phyloP scores from a whole-genome alignment of 1,140 invertebrate genomes.

The Drosophila novamexicana region DNA sequence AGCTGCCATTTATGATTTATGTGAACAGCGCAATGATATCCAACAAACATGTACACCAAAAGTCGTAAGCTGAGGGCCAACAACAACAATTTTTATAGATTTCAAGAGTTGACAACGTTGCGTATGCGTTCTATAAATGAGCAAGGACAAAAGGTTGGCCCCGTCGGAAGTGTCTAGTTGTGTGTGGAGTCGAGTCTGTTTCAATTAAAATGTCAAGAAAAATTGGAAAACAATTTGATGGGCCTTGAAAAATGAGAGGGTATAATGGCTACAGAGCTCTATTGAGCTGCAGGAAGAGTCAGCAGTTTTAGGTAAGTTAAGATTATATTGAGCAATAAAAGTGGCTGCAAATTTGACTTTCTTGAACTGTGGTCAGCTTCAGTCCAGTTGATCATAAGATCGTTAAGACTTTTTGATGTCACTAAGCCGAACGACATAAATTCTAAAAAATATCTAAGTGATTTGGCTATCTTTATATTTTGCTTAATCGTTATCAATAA shows the following conservation, averaged over 20 bases:
- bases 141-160: slow-evolving; percentile 2
- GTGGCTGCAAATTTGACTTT: no score
- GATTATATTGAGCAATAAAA: no score
- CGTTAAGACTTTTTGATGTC: background rate
- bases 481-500: background rate
- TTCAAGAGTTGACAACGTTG: slow-evolving; percentile 36
- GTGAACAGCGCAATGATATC: slow-evolving; percentile 52
- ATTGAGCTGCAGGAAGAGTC: no score
- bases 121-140: slow-evolving; percentile 56
- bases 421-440: background rate
- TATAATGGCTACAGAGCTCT: no score
- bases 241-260: background rate
- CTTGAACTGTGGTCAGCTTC: no score
- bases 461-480: no score
- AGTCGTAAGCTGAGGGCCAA: slow-evolving; percentile 15
- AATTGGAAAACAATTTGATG: slow-evolving; percentile 27
- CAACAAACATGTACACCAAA: slow-evolving; percentile 36
- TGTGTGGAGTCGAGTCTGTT: slow-evolving; percentile 29
- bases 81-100: slow-evolving; percentile 36
- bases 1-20: slow-evolving; percentile 60
- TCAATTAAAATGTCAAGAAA: slow-evolving; percentile 64
- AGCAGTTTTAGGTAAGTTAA: no score
- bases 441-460: background rate
- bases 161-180: background rate
- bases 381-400: background rate